phyloP scores from a whole-genome alignment of 2,113 vertebrate species.

The Epinephelus lanceolatus region DNA sequence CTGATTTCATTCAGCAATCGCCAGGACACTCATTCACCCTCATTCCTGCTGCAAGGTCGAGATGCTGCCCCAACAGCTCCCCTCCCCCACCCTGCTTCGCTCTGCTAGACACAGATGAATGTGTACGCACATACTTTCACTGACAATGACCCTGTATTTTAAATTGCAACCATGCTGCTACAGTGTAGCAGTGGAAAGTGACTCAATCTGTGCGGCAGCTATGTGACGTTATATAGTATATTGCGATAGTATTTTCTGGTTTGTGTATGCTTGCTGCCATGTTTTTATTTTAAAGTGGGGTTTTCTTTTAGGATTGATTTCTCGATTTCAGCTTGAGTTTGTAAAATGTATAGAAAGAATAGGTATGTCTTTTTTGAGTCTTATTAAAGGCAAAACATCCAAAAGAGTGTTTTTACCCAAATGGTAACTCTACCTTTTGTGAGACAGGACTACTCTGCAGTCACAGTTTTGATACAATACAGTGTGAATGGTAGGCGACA shows the following conservation, averaged over 20 bases:
- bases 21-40: slow-evolving; percentile 63
- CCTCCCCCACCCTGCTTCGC: slow-evolving; percentile 50
- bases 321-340: accelerated
- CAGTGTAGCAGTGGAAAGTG: slow-evolving; percentile 22
- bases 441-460: not conserved
- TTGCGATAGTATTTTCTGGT: accelerated
- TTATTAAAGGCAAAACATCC: not conserved
- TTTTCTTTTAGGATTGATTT: not conserved
- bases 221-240: slow-evolving; percentile 13
- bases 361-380: not conserved
- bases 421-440: not conserved
- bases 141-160: slow-evolving; percentile 48
- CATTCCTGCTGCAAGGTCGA: slow-evolving; percentile 73
- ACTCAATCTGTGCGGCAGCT: slow-evolving; percentile 58
- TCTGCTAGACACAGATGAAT: slow-evolving; percentile 32
- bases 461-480: not conserved
- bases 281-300: not conserved
- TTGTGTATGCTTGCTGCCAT: accelerated
- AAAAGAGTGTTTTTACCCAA: not conserved
- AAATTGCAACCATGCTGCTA: slow-evolving; percentile 35
- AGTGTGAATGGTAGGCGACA: not conserved
- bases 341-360: not conserved
- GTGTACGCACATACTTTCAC: slow-evolving; percentile 24
- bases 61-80: slow-evolving; percentile 47
- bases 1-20: slow-evolving; percentile 73